Evolutionary conservation across 2,888 invertebrate species (phyloP).

Genomic region (Neoaliturus tenellus): DNA sequence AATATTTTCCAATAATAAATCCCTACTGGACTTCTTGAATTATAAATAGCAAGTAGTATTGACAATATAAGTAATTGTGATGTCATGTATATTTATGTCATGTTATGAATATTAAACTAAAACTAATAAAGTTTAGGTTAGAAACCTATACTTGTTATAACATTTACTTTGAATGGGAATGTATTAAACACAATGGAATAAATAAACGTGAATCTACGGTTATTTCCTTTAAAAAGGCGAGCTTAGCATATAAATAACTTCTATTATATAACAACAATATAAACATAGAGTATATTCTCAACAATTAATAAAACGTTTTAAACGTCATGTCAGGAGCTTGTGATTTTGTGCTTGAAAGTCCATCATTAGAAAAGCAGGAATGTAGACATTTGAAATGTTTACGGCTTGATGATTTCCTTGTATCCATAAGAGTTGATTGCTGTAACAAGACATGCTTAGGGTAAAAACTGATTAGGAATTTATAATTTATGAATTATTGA

Average conservation of each 20-base stretch:
- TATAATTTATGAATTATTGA: too few species aligned
- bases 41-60: too few species aligned
- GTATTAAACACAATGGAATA: background rate
- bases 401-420: slow-evolving; percentile 60
- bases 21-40: too few species aligned
- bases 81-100: too few species aligned
- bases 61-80: too few species aligned
- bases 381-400: background rate
- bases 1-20: too few species aligned
- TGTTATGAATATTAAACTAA: too few species aligned
- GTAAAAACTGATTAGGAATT: too few species aligned
- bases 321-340: background rate
- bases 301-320: background rate
- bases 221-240: background rate
- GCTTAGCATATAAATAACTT: background rate
- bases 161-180: too few species aligned
- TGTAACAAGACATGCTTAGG: too few species aligned
- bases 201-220: background rate
- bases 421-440: slow-evolving; percentile 66
- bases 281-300: background rate
- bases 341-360: background rate
- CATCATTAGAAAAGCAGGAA: background rate
- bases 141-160: too few species aligned
- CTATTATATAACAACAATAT: background rate
- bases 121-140: too few species aligned